A percentile compares a stretch with the other conserved stretches of the same genome.
Evolutionary conservation across 2,113 vertebrate genomes (phyloP).

Genomic region (Grallaria varia): DNA sequence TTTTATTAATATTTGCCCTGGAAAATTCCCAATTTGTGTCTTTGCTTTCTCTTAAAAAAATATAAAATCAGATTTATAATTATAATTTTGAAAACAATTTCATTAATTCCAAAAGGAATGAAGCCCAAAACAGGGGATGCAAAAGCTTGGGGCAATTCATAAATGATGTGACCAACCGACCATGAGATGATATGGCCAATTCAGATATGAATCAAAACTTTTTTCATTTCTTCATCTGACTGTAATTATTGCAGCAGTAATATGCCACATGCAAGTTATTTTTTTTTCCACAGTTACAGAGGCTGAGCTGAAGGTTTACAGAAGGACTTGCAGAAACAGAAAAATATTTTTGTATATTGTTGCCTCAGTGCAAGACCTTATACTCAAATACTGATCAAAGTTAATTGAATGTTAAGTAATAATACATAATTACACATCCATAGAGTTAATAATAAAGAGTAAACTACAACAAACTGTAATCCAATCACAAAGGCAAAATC

Average conservation of each 20-base stretch:
- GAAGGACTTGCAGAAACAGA: background rate
- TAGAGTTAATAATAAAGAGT: slow-evolving; percentile 14
- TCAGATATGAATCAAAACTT: background rate
- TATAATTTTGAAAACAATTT: background rate
- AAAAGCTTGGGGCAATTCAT: background rate
- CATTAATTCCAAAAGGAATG: accelerated
- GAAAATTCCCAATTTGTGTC: background rate
- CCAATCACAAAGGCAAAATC: slow-evolving; percentile 39
- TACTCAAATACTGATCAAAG: background rate
- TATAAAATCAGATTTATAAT: background rate
- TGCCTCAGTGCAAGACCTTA: background rate
- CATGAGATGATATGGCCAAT: background rate
- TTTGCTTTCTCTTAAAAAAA: background rate
- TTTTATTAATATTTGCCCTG: background rate
- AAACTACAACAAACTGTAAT: slow-evolving; percentile 42
- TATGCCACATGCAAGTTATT: background rate
- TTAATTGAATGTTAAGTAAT: slow-evolving; percentile 32
- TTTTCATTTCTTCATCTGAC: background rate
- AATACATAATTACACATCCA: slow-evolving; percentile 39
- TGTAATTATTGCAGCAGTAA: background rate
- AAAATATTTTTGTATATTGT: background rate
- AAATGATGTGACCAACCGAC: background rate
- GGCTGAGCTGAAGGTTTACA: background rate
- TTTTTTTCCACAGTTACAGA: background rate
- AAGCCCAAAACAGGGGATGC: background rate